Conservation (phyloP, 1,140 invertebrate species). For the Aphelinus atriplicis region DNA sequence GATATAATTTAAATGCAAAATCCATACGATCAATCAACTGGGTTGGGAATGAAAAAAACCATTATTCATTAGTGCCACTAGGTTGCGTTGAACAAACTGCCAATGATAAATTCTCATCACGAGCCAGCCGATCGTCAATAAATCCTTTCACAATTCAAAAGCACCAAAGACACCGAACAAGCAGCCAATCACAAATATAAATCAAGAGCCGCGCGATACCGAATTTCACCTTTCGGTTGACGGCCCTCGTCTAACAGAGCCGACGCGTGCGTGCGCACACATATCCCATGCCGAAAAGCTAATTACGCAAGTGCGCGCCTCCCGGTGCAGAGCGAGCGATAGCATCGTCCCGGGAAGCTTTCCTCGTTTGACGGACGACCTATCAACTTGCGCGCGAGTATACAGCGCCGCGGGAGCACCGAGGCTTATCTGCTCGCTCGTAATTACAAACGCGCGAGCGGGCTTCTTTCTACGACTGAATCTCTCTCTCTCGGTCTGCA, state of each 20-base stretch:
- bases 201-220: neutral
- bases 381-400: conserved; percentile 41
- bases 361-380: conserved; percentile 55
- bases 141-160: neutral
- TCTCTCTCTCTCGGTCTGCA: conserved; percentile 21
- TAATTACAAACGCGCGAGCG: conserved; percentile 21
- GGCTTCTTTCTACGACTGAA: conserved; percentile 17
- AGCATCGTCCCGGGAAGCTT: neutral
- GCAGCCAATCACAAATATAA: conserved; percentile 3
- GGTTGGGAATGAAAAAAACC: too few relatives aligned
- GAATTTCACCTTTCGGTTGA: neutral
- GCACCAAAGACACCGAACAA: neutral
- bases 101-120: neutral
- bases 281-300: neutral
- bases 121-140: neutral
- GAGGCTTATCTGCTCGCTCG: neutral
- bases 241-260: too few relatives aligned
- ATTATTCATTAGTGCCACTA: too few relatives aligned
- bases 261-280: neutral
- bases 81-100: too few relatives aligned
- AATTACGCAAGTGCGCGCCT: conserved; percentile 5
- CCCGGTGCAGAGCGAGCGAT: neutral
- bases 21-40: too few relatives aligned
- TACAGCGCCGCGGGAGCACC: neutral
- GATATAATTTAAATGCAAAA: too few relatives aligned